These are phyloP conservation scores for Chrysaora quinquecirrha DNA, from an alignment of 30 jellyfish, hydroid and myxozoan genomes.

Conservation along the genomic window DNA sequence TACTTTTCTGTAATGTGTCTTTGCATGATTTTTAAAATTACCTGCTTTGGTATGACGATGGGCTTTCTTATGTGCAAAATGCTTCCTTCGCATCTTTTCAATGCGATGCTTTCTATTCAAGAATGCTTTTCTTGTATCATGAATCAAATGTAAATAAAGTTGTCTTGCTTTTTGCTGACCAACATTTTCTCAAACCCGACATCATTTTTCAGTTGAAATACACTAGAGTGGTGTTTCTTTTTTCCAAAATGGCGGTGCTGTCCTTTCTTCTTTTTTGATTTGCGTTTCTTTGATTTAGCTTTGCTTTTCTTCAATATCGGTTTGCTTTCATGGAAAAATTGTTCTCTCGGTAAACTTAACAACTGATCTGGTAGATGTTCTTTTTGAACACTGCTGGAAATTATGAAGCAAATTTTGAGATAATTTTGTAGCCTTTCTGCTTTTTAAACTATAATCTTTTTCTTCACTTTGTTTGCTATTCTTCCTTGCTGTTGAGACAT, in stretches of 20 bases:
- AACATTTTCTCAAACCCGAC: conserved; percentile 21
- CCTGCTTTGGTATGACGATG: not conserved
- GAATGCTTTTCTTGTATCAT: conserved; percentile 64
- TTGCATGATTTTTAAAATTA: not conserved
- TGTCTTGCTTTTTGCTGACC: conserved; percentile 74
- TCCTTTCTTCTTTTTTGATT: not conserved
- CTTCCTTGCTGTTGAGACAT: no score
- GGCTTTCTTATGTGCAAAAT: not conserved
- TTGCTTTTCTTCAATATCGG: not conserved
- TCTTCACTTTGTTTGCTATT: no score
- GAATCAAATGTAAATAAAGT: conserved; percentile 49
- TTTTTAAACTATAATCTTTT: no score
- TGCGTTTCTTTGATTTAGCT: no score
- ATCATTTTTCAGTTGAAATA: not conserved
- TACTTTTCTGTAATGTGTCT: not conserved
- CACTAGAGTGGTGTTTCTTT: not conserved
- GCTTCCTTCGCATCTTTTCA: conserved; percentile 22
- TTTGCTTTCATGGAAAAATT: not conserved
- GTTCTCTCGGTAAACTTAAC: no score
- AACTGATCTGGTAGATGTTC: no score
- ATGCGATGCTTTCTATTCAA: conserved; percentile 18
- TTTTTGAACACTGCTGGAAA: no score
- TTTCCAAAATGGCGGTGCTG: not conserved
- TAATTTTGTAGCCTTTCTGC: no score
- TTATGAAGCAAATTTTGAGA: no score